These are phyloP conservation scores for Myocastor coypus DNA, from an alignment of 2,113 vertebrate genomes.

Conservation along the genomic window DNA sequence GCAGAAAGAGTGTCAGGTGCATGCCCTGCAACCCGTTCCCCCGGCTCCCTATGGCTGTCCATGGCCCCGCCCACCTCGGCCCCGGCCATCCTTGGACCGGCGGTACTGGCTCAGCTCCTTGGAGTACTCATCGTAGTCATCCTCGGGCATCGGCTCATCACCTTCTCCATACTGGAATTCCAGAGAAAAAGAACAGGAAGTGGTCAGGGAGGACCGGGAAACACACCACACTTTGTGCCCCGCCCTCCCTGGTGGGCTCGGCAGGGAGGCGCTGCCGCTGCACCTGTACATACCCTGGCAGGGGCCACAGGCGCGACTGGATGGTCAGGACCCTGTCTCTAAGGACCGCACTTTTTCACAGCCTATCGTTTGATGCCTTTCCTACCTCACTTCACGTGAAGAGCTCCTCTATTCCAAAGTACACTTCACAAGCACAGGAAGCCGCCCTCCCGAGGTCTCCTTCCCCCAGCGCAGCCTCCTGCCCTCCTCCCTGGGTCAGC, in stretches of 20 bases:
- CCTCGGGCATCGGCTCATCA: conserved; percentile 92
- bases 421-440: background rate
- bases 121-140: conserved; percentile 94
- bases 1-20: fast-evolving
- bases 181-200: background rate
- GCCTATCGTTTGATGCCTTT: background rate
- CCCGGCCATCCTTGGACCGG: conserved; percentile 89
- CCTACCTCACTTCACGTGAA: background rate
- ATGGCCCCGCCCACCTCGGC: conserved; percentile 86
- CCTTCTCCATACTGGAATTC: conserved; percentile 90
- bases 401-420: background rate
- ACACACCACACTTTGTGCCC: background rate
- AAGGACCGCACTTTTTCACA: background rate
- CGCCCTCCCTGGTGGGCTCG: fast-evolving
- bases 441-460: background rate
- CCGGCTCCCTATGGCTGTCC: fast-evolving
- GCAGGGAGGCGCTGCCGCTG: background rate
- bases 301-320: background rate
- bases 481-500: fast-evolving
- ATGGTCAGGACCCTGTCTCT: background rate
- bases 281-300: background rate
- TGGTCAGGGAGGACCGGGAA: fast-evolving
- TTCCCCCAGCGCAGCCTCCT: background rate
- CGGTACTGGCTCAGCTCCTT: conserved; percentile 94
- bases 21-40: fast-evolving